A percentile compares a stretch with the other conserved stretches of the same genome.
phyloP scores from a whole-genome alignment of 2,797 vertebrate genomes.

The Todus mexicanus region DNA sequence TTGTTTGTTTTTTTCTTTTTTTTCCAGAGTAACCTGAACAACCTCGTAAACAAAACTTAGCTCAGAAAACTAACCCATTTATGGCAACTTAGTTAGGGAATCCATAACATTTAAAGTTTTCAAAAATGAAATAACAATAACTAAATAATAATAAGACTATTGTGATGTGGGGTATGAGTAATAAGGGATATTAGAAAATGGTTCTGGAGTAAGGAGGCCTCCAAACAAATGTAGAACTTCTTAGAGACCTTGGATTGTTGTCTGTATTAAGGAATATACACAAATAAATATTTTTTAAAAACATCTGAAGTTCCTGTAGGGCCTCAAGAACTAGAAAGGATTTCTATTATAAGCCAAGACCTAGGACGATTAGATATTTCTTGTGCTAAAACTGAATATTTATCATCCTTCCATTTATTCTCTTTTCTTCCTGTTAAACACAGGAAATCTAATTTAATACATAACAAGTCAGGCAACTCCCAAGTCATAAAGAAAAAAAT shows the following conservation, averaged over 20 bases:
- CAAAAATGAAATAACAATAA: neutral
- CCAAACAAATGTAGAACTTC: neutral
- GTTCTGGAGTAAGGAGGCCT: neutral
- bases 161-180: neutral
- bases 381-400: neutral
- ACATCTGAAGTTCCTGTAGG: neutral
- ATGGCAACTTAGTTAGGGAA: neutral
- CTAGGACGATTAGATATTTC: neutral
- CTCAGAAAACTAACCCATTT: neutral
- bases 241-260: neutral
- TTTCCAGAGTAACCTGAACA: neutral
- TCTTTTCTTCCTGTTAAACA: neutral
- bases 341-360: neutral
- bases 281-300: neutral
- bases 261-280: neutral
- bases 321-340: neutral
- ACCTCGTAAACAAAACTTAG: neutral
- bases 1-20: neutral
- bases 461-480: neutral
- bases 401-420: neutral
- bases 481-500: neutral
- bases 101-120: neutral
- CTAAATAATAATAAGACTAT: neutral
- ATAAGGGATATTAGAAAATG: neutral
- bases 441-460: neutral